phyloP scores from a whole-genome alignment of 2,797 vertebrate species.

The Epinephelus malabaricus region DNA sequence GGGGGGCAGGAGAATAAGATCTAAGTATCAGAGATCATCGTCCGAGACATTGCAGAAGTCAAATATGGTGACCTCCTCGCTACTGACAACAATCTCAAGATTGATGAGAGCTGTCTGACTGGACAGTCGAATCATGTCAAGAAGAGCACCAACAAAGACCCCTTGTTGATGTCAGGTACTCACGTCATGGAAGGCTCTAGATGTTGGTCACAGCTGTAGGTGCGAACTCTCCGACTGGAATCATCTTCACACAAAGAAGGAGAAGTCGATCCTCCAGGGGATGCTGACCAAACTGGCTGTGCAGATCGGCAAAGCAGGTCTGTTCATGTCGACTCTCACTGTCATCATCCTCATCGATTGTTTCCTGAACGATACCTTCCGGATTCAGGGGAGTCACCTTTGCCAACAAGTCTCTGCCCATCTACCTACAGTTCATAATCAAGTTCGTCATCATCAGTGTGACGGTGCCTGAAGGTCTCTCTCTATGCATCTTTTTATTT shows the following conservation, averaged over 20 bases:
- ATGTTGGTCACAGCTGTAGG: slow-evolving; percentile 97
- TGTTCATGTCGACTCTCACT: slow-evolving; percentile 96
- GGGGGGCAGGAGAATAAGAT: slow-evolving; percentile 91
- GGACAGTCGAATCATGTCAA: slow-evolving; percentile 98
- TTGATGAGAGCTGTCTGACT: slow-evolving; percentile 97
- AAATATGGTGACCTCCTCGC: slow-evolving; percentile 96
- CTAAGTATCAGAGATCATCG: slow-evolving; percentile 93
- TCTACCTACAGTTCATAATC: slow-evolving; percentile 97
- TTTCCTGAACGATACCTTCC: slow-evolving; percentile 96
- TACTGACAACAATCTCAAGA: slow-evolving; percentile 96
- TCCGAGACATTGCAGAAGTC: slow-evolving; percentile 95
- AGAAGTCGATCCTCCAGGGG: slow-evolving; percentile 98
- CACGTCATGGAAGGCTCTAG: slow-evolving; percentile 98
- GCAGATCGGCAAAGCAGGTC: slow-evolving; percentile 99
- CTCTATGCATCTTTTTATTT: slow-evolving; percentile 73
- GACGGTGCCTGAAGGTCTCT: slow-evolving; percentile 98
- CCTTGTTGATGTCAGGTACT: slow-evolving; percentile 97
- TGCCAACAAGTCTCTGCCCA: slow-evolving; percentile 90
- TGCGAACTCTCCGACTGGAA: slow-evolving; percentile 97
- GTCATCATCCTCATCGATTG: slow-evolving; percentile 95
- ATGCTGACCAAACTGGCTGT: slow-evolving; percentile 98
- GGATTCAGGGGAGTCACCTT: slow-evolving; percentile 91
- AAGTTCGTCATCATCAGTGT: slow-evolving; percentile 99
- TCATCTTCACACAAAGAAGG: slow-evolving; percentile 97
- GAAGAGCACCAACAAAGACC: slow-evolving; percentile 94